A percentile compares a stretch with the other conserved stretches of the same genome.
Evolutionary conservation across 2,888 invertebrate species (phyloP).

Genomic region (Bruchidius siliquastri): DNA sequence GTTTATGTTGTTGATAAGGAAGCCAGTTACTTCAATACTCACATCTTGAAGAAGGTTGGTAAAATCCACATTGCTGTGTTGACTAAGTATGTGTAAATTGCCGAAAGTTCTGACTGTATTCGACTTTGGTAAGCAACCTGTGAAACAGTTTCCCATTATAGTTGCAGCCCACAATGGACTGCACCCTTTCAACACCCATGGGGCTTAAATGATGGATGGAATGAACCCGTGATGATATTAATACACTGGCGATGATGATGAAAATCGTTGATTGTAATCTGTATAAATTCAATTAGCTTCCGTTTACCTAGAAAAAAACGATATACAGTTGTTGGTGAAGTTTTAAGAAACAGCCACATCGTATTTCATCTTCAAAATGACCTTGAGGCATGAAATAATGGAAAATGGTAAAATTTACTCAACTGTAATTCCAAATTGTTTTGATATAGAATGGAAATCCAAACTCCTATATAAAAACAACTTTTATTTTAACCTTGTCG

Average conservation of each 20-base stretch:
- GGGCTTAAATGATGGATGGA: constrained; percentile 25
- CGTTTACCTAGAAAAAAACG: neutral
- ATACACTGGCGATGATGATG: neutral
- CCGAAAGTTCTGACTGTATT: constrained; percentile 28
- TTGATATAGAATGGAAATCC: too few relatives aligned
- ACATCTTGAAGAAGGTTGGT: constrained; percentile 37
- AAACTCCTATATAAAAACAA: too few relatives aligned
- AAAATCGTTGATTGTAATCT: neutral
- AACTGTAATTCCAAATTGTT: too few relatives aligned
- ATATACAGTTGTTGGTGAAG: too few relatives aligned
- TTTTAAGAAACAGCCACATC: too few relatives aligned
- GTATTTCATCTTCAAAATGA: too few relatives aligned
- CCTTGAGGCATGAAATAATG: too few relatives aligned
- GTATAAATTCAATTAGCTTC: neutral
- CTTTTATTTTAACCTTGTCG: too few relatives aligned
- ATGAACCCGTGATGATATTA: constrained; percentile 26
- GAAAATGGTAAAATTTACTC: too few relatives aligned
- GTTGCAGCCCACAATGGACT: constrained; percentile 42
- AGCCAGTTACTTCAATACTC: constrained; percentile 12
- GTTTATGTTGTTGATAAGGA: too few relatives aligned
- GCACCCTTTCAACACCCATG: constrained; percentile 41
- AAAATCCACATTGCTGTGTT: constrained; percentile 30
- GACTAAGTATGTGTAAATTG: constrained; percentile 31
- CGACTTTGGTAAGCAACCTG: constrained; percentile 46
- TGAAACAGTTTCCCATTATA: constrained; percentile 51